Conservation (phyloP, 2,888 invertebrate genomes). For the Ormyrus nitidulus region DNA sequence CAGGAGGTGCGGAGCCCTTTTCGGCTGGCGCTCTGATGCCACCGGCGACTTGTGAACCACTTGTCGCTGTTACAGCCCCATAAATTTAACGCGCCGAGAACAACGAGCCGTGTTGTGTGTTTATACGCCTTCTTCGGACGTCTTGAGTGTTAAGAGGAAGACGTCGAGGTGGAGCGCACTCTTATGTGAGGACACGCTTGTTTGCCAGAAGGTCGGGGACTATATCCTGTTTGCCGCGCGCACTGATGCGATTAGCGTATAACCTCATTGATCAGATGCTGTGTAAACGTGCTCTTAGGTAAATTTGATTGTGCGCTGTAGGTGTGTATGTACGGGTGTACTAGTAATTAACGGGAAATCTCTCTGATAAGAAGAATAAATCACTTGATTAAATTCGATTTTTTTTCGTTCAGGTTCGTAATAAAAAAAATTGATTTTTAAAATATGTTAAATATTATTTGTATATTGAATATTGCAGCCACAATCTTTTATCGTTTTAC, state of each 20-base stretch:
- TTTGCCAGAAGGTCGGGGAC: background rate
- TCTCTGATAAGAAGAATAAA: too few relatives aligned
- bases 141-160: background rate
- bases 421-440: too few relatives aligned
- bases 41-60: conserved; percentile 80
- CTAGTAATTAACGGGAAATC: too few relatives aligned
- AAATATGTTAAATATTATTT: too few relatives aligned
- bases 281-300: conserved; percentile 33
- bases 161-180: background rate
- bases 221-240: conserved; percentile 32
- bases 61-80: conserved; percentile 81
- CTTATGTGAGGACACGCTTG: conserved; percentile 4
- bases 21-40: conserved; percentile 78
- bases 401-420: too few relatives aligned
- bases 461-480: too few relatives aligned
- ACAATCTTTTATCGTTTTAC: too few relatives aligned
- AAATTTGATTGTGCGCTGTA: conserved; percentile 10
- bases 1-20: conserved; percentile 67
- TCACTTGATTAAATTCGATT: too few relatives aligned
- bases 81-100: conserved; percentile 74
- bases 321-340: too few relatives aligned
- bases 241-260: conserved; percentile 39
- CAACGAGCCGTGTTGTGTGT: background rate
- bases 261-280: conserved; percentile 32
- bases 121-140: conserved; percentile 14